Base-by-base conservation (phyloP, 1,140 invertebrate species). In the Drosophila pruinosa region DNA sequence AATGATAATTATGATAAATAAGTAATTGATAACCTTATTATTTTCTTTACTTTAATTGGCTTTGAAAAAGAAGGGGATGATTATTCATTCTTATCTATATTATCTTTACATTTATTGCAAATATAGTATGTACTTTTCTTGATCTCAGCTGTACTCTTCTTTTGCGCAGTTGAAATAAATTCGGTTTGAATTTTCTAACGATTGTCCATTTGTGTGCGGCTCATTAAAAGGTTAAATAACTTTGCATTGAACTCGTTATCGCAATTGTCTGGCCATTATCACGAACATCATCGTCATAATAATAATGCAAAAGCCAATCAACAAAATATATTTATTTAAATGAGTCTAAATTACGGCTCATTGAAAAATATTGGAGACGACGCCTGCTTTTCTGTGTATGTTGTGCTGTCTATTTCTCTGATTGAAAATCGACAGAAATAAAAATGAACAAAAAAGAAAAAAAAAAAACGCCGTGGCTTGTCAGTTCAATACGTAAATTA, bases 141-240 rank as follows among this genome's bases (percentile, higher is more conserved):
- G 21, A 38, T 21, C 28, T 7, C 28, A 26, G 45, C 54, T 79
- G 43, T 72, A 75, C 54, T 22, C 34, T 61, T 26, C 6, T 28
- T 48, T 31, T 59, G 17, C 34, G 34, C 36, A 57, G 7, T 31
- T 12, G 8, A 1, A 14, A 10, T 22, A 2, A 41, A 52, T 61
- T 79, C 5, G 39, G 65, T 39, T 59, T 47, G 56, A 61, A 31
- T 38, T 21, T 54, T 71, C 52, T 74, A 53, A 68, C 15, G n/a
- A 24, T 28, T 36, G 36, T 10, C 31, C 24, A 19, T n/a, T n/a
- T 15, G 45, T 12, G 14, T 26, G 7, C 24, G n/a, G 64, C 82
- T 89, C 78, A 86, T 86, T 86, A 86, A 86, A 88, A 86, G 82
- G 82, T 86, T 86, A 88, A 86, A 82, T 86, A 86, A 78, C 82